A percentile compares a stretch with the other conserved stretches of the same genome.
phyloP scores from a whole-genome alignment of 2,113 vertebrate genomes.

The Kobus ellipsiprymnus region DNA sequence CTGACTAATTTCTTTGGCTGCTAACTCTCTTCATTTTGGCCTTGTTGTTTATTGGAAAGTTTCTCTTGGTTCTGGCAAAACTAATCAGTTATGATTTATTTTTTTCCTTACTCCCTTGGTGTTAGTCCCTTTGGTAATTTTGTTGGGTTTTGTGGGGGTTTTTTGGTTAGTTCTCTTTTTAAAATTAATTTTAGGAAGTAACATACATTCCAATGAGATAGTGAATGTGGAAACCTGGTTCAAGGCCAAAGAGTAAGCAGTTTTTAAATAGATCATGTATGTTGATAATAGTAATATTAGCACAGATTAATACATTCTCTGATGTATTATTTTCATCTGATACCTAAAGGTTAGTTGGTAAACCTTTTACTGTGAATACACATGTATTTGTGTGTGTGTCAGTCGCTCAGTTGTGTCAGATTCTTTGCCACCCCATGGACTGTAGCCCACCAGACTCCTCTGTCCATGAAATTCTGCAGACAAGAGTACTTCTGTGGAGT shows the following conservation, averaged over 20 bases:
- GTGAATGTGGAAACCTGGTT: not conserved
- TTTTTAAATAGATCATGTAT: not conserved
- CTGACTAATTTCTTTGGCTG: not conserved
- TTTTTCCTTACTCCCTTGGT: not conserved
- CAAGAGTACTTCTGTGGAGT: not conserved
- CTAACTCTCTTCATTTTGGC: not conserved
- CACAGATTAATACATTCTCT: not conserved
- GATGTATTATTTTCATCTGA: not conserved
- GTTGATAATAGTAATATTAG: not conserved
- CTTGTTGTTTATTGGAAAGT: not conserved
- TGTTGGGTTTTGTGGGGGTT: not conserved
- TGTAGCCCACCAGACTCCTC: not conserved
- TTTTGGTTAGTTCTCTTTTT: not conserved
- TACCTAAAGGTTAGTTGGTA: not conserved
- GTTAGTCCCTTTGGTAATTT: not conserved
- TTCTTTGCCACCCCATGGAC: not conserved
- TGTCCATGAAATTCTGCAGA: not conserved
- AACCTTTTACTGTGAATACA: not conserved
- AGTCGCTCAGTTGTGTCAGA: not conserved
- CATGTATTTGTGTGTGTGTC: not conserved
- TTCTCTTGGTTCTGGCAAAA: not conserved
- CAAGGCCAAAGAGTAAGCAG: not conserved
- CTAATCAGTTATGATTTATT: not conserved
- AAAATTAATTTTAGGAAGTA: not conserved
- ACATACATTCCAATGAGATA: not conserved